Evolutionary conservation across 1,140 invertebrate species (phyloP), one percentile per base, ranked within the genome.

Genomic region (Cyrtorhinus lividipennis): DNA sequence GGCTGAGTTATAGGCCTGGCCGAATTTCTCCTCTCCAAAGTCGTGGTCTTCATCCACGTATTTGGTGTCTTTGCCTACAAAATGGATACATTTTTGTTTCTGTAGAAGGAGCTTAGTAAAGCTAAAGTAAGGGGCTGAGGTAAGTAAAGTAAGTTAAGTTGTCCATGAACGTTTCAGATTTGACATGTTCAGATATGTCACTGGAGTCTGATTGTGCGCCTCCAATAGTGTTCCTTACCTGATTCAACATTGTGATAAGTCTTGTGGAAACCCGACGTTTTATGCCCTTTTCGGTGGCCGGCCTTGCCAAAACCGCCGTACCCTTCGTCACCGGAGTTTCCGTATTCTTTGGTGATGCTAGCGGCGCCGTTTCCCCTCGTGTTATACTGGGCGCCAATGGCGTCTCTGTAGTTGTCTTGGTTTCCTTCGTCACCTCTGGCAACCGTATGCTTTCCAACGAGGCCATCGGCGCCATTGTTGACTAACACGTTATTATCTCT

Each of bases 201-300:
- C n/a, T n/a, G n/a, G n/a, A n/a, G n/a, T n/a, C n/a, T n/a, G n/a
- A n/a, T n/a, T n/a, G n/a, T n/a, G n/a, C n/a, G n/a, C n/a, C n/a
- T n/a, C n/a, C n/a, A n/a, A n/a, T n/a, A n/a, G 30, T 38, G 30
- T 38, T 38, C 30, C 38, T 53, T 5, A 53, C 48, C 48, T 74
- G 78, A 85, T 70, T 86, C 84, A 68, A 86, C 83, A 72, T 86
- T 86, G 72, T 80, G 77, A 70, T 82, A 85, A 1, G 83, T 79
- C 66, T 85, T 85, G 72, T 85, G 83, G 72, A 79, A 86, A 20
- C 84, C 84, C 2, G 77, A 83, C 2, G 82, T 80, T 62, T 83
- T 82, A 59, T 82, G 79, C 1, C 83, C 83, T 67, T 85, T 85
- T 69, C 82, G 82, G 72, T 80, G 78, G n/a, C 64, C 64, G 20